A percentile compares a stretch with the other conserved stretches of the same genome.
phyloP scores from a whole-genome alignment of 2,797 vertebrate species.

The Emys orbicularis region DNA sequence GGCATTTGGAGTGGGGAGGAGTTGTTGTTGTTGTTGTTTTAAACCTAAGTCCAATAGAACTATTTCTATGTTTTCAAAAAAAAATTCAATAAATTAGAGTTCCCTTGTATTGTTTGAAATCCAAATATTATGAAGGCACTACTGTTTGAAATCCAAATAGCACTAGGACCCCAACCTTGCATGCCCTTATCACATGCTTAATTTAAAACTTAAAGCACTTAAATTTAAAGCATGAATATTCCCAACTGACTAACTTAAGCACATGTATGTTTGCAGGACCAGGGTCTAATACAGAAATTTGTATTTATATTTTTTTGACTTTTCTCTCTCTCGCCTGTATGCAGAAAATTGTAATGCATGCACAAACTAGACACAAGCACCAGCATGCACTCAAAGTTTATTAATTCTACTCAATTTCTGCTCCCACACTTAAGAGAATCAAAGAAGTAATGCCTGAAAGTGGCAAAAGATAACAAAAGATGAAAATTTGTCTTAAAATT shows the following conservation, averaged over 20 bases:
- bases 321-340: neutral
- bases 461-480: neutral
- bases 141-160: neutral
- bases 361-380: neutral
- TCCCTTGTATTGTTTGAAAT: neutral
- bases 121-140: neutral
- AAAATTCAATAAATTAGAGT: neutral
- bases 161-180: neutral
- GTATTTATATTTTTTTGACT: neutral
- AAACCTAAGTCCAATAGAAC: neutral
- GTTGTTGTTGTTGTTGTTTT: neutral
- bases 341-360: neutral
- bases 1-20: neutral
- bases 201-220: neutral
- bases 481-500: neutral
- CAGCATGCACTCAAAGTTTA: neutral
- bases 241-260: neutral
- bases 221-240: neutral
- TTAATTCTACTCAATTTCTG: neutral
- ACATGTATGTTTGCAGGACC: neutral
- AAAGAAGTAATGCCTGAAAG: neutral
- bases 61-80: neutral
- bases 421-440: neutral
- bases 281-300: neutral
- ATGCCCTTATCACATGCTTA: neutral